These are phyloP conservation scores for Coregonus ussuriensis DNA, from an alignment of 2,797 vertebrate genomes.

Conservation along the genomic window DNA sequence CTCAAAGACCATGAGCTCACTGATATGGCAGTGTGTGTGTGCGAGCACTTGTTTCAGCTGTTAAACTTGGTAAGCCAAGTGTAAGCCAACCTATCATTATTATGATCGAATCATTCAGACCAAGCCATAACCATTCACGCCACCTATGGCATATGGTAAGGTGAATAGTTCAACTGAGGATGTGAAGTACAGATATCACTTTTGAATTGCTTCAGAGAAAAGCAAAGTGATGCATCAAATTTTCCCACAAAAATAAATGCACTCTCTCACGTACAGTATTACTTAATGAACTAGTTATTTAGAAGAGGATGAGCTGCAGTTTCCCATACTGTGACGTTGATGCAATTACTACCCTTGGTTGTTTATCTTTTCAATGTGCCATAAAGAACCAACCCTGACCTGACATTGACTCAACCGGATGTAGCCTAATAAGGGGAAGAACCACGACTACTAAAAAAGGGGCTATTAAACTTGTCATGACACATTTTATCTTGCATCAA, in stretches of 20 bases:
- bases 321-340: slow-evolving; percentile 3
- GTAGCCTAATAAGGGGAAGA: too few relatives aligned
- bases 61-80: neutral
- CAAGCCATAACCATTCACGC: neutral
- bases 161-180: neutral
- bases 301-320: neutral
- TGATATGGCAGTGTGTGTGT: neutral
- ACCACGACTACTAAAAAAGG: too few relatives aligned
- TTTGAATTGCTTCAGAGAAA: neutral
- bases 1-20: neutral
- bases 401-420: too few relatives aligned
- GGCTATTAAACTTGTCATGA: too few relatives aligned
- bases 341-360: slow-evolving; percentile 40
- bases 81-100: neutral
- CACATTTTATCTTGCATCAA: too few relatives aligned
- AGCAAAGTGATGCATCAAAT: neutral
- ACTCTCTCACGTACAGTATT: neutral
- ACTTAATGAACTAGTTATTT: neutral
- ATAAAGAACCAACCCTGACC: too few relatives aligned
- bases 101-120: neutral
- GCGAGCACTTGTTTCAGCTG: neutral
- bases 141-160: neutral
- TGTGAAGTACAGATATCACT: neutral
- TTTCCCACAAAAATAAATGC: neutral
- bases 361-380: too few relatives aligned